Percentiles rank a stretch among this genome's conserved stretches.
Conservation (phyloP, 2,888 invertebrate species). For the Hypercompe scribonia region DNA sequence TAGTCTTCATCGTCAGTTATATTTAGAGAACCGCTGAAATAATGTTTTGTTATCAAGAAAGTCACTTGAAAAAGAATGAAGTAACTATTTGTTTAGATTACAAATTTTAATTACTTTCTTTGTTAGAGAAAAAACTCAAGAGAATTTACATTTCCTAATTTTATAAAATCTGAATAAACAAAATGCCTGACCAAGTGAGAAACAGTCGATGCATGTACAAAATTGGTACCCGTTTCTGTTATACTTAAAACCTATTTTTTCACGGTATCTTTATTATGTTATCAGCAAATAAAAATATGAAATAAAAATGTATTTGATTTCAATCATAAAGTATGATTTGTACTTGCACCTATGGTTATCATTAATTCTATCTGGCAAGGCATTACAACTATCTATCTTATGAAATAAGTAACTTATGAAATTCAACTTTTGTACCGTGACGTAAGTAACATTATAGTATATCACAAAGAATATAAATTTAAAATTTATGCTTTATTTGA, state of each 20-base stretch:
- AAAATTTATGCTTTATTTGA: neutral
- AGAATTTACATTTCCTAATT: neutral
- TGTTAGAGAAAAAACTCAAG: neutral
- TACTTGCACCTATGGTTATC: neutral
- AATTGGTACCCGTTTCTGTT: neutral
- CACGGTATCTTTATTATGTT: too few relatives aligned
- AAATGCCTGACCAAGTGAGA: neutral
- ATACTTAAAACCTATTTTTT: neutral
- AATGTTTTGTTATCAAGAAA: slow-evolving; percentile 20
- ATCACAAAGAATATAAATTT: neutral
- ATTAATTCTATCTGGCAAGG: too few relatives aligned
- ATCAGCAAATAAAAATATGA: too few relatives aligned
- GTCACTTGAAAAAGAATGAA: slow-evolving; percentile 36
- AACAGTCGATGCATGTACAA: neutral
- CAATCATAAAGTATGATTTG: neutral
- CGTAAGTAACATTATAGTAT: neutral
- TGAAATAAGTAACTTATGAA: too few relatives aligned
- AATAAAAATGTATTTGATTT: too few relatives aligned
- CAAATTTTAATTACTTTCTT: neutral
- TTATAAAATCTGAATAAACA: neutral
- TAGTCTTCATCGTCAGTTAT: slow-evolving; percentile 77
- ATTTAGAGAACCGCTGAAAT: slow-evolving; percentile 67
- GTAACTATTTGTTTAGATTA: neutral
- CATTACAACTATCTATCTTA: too few relatives aligned
- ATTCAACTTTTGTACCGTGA: too few relatives aligned